Evolutionary conservation across 2,797 vertebrate genomes (phyloP), one percentile per base, ranked within the genome.

Genomic region (Merluccius polli): DNA sequence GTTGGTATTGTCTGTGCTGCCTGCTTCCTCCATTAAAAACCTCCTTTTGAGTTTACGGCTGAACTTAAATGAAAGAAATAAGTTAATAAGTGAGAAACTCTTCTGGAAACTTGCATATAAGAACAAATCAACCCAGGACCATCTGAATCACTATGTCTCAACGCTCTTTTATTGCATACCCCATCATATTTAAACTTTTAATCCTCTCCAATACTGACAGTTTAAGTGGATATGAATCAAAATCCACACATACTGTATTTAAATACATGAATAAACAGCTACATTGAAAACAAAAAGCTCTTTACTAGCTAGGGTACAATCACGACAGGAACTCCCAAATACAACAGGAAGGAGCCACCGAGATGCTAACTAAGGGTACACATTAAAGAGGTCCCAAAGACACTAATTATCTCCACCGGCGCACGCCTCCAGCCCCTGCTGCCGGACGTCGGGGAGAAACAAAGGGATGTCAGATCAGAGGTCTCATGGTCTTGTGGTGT

Each of bases 361-460:
- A 81, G 75, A 73, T 65, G 77, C 78, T 21, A 11, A 78, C 82
- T 89, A 89, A 87, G 85, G 70, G 73, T 78, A 75, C 73, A 75
- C 77, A 82, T 87, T 85, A 80, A 87, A 82, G 75, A 74, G 72
- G 75, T 31, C 77, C 75, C 67, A 81, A 84, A 79, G 65, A 85
- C 75, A 86, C 82, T 85, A 83, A 88, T 90, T 83, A 83, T 82
- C 81, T 84, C 79, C 70, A 35, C 38, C 76, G n/a, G n/a, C n/a
- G n/a, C n/a, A 41, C 33, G 73, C 89, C 87, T 75, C 78, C 81
- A 30, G 75, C 24, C 77, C 77, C 71, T 44, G 41, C 41, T 2
- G 4, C 30, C 73, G 82, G 75, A 79, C 36, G 76, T 72, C 1
- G 24, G 36, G 74, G 35, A 81, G 32, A 83, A 76, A 77, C 78